These are phyloP conservation scores for Phytoseiulus persimilis DNA, from an alignment of 2,888 invertebrate genomes.

Conservation along the genomic window DNA sequence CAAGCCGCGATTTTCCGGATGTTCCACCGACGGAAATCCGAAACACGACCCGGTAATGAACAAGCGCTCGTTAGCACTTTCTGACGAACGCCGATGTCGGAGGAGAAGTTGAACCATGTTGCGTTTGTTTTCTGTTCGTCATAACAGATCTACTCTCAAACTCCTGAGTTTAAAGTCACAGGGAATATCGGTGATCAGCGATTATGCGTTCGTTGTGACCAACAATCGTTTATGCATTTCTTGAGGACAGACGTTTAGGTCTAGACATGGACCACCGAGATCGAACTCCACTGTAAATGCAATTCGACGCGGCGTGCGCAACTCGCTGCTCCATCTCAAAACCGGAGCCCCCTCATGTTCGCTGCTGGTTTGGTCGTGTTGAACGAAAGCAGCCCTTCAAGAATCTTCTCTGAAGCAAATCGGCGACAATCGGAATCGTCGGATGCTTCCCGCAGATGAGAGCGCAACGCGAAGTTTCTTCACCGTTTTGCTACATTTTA, in stretches of 20 bases:
- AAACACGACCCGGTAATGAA: not conserved
- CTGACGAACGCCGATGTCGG: not conserved
- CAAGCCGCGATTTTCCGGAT: not conserved
- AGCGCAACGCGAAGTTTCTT: no score
- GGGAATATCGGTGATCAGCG: not conserved
- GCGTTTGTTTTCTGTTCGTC: no score
- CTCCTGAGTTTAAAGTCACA: no score
- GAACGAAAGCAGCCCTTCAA: no score
- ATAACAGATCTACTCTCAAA: no score
- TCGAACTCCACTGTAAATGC: not conserved
- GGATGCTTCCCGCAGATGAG: no score
- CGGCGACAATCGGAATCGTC: no score
- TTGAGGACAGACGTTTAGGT: not conserved
- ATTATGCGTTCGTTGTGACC: not conserved
- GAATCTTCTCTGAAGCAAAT: no score
- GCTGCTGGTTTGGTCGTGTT: no score
- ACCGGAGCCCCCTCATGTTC: no score
- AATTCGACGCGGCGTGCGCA: not conserved
- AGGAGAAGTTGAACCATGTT: no score
- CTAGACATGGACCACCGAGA: not conserved
- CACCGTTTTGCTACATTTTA: no score
- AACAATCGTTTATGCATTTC: not conserved
- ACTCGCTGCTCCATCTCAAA: not conserved
- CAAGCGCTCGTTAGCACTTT: not conserved
- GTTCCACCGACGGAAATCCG: not conserved